Base-by-base conservation (phyloP, 2,113 vertebrate species). In the Brienomyrus longianalis region DNA sequence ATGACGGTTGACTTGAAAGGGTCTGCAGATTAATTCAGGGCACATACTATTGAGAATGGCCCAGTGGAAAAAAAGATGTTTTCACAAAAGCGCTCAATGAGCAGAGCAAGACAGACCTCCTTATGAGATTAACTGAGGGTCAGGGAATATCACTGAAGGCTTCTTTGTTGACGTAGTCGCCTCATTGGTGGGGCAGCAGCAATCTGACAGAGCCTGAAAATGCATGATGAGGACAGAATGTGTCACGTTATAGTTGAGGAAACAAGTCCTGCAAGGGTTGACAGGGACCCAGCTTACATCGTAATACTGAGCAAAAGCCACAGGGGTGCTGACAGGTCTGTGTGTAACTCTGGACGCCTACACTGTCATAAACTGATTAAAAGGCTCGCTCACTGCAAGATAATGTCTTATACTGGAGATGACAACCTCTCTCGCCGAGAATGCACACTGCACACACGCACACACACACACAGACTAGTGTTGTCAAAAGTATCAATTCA, bases 181-280 rank as follows among this genome's bases (percentile, higher is more conserved):
- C 31, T 77, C 70, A 77, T 17, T 39, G 21, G 43, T 27, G 45
- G 77, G 80, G 83, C 59, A 50, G 74, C 19, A 35, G 56, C 45
- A 0, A 88, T 54, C 19, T 39, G n/a, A 5, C 89, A 89, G 89
- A 88, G 52, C 90, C 52, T 23, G 70, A 74, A 83, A 52, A 66
- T 13, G 10, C 2, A 19, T 88, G 90, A 91, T 88, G 89, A 91
- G 89, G 1, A 77, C 50, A 91, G 91, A 90, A 93, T 90, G 54
- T 27, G 39, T 43, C 52, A 88, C 74, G 66, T 56, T 45, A 66
- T 15, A 70, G 91, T 59, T 21, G 23, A 91, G 90, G 90, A 93
- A 91, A 90, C 86, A 5, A 66, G 80, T n/a, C 54, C 62, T 39
- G 35, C 27, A 77, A 39, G 2, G 23, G 62, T 4, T 27, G 21